phyloP scores from a whole-genome alignment of 2,113 vertebrate species.

The Uria aalge region DNA sequence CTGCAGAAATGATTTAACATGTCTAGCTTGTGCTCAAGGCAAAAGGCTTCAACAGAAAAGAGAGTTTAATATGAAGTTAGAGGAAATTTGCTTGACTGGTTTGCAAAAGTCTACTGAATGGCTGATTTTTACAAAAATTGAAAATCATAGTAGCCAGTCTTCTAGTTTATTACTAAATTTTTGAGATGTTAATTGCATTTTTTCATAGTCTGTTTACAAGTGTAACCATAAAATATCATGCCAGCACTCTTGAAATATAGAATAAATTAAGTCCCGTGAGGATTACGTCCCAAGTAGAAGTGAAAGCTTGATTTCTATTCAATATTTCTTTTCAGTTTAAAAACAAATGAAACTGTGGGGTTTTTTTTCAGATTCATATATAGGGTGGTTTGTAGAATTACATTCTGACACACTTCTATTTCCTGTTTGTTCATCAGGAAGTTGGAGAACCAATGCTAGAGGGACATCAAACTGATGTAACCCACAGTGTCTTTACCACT shows the following conservation, averaged over 20 bases:
- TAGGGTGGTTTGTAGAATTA: conserved; percentile 50
- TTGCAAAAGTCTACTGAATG: not conserved
- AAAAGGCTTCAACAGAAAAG: not conserved
- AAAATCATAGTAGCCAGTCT: not conserved
- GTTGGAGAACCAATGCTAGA: conserved; percentile 68
- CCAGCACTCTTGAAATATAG: not conserved
- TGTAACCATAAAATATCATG: not conserved
- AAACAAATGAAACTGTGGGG: not conserved
- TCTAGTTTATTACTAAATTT: not conserved
- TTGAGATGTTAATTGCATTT: not conserved
- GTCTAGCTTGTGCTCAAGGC: not conserved
- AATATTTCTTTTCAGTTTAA: not conserved
- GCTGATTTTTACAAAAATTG: not conserved
- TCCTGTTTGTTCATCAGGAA: conserved; percentile 97
- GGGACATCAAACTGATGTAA: conserved; percentile 62
- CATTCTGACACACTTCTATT: conserved; percentile 70
- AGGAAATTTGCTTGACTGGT: not conserved
- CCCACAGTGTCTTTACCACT: conserved; percentile 20
- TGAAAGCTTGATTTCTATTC: not conserved
- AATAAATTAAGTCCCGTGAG: not conserved
- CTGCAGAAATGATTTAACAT: not conserved
- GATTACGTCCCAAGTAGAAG: not conserved
- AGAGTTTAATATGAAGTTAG: not conserved
- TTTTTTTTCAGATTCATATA: not conserved
- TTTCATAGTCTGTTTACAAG: not conserved